A percentile compares a stretch with the other conserved stretches of the same genome.
phyloP scores from a whole-genome alignment of 2,888 invertebrate genomes.

The Tetragnatha montana region DNA sequence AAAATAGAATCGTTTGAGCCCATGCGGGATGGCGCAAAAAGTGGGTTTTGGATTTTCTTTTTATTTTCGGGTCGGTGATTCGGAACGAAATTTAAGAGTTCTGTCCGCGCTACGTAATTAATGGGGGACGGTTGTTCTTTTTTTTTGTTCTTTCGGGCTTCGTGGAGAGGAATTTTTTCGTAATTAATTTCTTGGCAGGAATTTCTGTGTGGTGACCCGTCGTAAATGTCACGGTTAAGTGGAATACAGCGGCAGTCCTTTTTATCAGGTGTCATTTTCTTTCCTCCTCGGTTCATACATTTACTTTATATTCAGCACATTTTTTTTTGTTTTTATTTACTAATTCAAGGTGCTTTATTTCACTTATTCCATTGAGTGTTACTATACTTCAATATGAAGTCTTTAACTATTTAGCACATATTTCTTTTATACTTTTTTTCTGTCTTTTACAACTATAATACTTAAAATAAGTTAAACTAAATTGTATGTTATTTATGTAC shows the following conservation, averaged over 20 bases:
- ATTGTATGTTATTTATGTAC: too few species aligned
- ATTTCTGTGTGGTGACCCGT: slow-evolving; percentile 2
- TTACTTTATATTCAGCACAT: too few species aligned
- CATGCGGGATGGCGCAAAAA: slow-evolving; percentile 21
- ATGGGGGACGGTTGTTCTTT: background rate
- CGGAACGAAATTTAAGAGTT: slow-evolving; percentile 10
- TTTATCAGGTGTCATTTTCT: too few species aligned
- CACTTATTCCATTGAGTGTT: too few species aligned
- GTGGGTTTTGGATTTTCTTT: slow-evolving; percentile 13
- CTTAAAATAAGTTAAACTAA: too few species aligned
- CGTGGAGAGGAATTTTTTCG: background rate
- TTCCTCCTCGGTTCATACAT: too few species aligned
- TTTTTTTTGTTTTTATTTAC: too few species aligned
- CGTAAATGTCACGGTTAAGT: background rate
- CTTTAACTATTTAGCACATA: too few species aligned
- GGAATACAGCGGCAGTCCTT: background rate
- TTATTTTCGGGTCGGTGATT: slow-evolving; percentile 9
- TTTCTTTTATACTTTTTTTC: too few species aligned
- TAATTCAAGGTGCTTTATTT: too few species aligned
- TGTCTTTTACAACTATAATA: too few species aligned
- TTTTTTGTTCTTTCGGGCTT: background rate
- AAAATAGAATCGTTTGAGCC: background rate
- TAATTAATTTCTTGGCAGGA: background rate
- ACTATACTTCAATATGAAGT: too few species aligned
- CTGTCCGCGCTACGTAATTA: slow-evolving; percentile 4